Evolutionary conservation across 2,797 vertebrate genomes (phyloP).

Genomic region (Arnoldichthys spilopterus): DNA sequence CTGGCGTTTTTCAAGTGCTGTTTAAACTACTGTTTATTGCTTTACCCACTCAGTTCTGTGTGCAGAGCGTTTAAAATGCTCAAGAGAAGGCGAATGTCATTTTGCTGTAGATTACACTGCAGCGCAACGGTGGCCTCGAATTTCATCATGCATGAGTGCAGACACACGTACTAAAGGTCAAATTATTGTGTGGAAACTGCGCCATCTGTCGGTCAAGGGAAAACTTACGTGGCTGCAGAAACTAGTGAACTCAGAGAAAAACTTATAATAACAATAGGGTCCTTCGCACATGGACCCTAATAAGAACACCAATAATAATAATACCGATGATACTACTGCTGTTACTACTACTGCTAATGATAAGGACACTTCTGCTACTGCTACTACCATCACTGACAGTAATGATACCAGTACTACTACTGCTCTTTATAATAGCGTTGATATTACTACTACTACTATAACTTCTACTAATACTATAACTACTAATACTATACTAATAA

Average conservation of each 20-base stretch:
- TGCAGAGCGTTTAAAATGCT: not conserved
- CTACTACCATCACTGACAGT: too few species aligned
- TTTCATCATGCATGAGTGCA: not conserved
- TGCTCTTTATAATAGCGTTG: too few species aligned
- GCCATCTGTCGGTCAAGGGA: not conserved
- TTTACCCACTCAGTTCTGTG: not conserved
- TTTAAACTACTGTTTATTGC: not conserved
- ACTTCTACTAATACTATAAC: too few species aligned
- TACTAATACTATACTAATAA: too few species aligned
- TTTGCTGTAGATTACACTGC: not conserved
- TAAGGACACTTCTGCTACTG: too few species aligned
- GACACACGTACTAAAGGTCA: not conserved
- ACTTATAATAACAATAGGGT: too few species aligned
- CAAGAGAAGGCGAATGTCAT: not conserved
- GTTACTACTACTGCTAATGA: too few species aligned
- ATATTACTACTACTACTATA: too few species aligned
- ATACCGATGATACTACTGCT: too few species aligned
- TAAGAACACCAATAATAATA: too few species aligned
- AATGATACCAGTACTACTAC: too few species aligned
- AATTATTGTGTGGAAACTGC: not conserved
- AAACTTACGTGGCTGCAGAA: conserved; percentile 1
- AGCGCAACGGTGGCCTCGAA: not conserved
- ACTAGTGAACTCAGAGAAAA: not conserved
- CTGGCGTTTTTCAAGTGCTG: not conserved
- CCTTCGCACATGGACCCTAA: too few species aligned